Evolutionary conservation across 2,797 vertebrate genomes (phyloP), one percentile per base, ranked within the genome.

Genomic region (Carcharodon carcharias): DNA sequence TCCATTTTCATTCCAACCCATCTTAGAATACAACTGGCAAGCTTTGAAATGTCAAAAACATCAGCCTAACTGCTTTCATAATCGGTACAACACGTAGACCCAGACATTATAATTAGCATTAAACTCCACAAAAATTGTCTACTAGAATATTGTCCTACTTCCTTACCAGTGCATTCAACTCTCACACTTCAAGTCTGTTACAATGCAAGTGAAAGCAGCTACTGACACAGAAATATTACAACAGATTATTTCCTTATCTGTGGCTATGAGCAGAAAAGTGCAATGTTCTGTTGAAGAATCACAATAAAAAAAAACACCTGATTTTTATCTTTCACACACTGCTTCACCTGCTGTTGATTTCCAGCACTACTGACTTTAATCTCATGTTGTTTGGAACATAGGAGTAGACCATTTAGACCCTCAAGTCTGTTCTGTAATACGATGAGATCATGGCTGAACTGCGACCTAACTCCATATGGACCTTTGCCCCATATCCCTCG

Each of bases 91-190:
- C 31, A 56, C 3, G 14, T n/a, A 35, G n/a, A 77, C 16, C 45
- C 65, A 95, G 94, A 77, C 94, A n/a, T 77, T 95, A 77, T 95
- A 95, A 95, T 95, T 77, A 95, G 67, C 31, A 58, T 56, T 54
- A 77, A 3, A 77, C 69, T 31, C 69, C 45, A 16, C 61, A 71
- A 56, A 69, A 94, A 35, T 95, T 95, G 40, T 28, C 93, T 54
- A 67, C 40, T n/a, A 65, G 91, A 93, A 40, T 45, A 61, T 26
- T 67, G 21, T 26, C 28, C 65, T 50, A 95, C 50, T 95, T 71
- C 67, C 67, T 67, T 50, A 67, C 54, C 93, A 71, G 69, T n/a
- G 69, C 8, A 69, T 50, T 26, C 14, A 54, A 54, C 45, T 71
- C 93, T 26, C 6, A 50, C 21, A 28, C 14, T 4, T 4, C 5